Percentiles rank a stretch among this genome's conserved stretches.
Evolutionary conservation across 2,113 vertebrate genomes (phyloP).

Genomic region (Amphiprion percula): DNA sequence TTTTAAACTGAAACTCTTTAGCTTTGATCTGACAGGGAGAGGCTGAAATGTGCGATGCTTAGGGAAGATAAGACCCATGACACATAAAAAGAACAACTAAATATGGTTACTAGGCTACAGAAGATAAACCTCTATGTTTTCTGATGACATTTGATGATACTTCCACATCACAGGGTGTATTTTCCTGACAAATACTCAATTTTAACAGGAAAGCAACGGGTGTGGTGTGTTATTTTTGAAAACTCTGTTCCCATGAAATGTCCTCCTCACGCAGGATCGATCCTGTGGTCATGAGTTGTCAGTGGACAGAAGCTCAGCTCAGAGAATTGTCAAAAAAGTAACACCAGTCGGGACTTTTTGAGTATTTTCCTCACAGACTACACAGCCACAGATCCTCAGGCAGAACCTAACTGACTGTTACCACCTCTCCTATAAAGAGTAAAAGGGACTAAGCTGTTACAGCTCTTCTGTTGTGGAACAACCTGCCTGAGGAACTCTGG

Average conservation of each 20-base stretch:
- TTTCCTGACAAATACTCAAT: conserved; percentile 16
- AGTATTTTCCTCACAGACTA: too few relatives aligned
- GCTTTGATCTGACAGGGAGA: neutral
- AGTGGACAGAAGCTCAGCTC: neutral
- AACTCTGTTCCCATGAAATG: neutral
- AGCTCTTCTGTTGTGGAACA: too few relatives aligned
- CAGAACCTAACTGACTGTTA: too few relatives aligned
- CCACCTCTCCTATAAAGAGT: too few relatives aligned
- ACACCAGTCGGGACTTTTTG: too few relatives aligned
- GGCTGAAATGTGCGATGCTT: neutral
- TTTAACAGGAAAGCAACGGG: conserved; percentile 16
- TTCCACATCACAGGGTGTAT: neutral
- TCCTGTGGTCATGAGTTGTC: neutral
- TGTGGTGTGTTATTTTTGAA: conserved; percentile 18
- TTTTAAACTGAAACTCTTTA: neutral
- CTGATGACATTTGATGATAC: neutral
- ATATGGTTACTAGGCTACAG: conserved; percentile 1
- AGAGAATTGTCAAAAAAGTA: neutral
- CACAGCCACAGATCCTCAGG: too few relatives aligned
- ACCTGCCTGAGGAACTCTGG: too few relatives aligned
- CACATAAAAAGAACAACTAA: conserved; percentile 1
- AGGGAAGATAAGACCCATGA: neutral
- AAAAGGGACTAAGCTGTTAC: too few relatives aligned
- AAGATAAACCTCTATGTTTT: conserved; percentile 3
- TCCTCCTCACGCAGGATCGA: conserved; percentile 13